These are phyloP conservation scores for Eremophila alpestris DNA, from an alignment of 2,797 vertebrate species.

Conservation along the genomic window DNA sequence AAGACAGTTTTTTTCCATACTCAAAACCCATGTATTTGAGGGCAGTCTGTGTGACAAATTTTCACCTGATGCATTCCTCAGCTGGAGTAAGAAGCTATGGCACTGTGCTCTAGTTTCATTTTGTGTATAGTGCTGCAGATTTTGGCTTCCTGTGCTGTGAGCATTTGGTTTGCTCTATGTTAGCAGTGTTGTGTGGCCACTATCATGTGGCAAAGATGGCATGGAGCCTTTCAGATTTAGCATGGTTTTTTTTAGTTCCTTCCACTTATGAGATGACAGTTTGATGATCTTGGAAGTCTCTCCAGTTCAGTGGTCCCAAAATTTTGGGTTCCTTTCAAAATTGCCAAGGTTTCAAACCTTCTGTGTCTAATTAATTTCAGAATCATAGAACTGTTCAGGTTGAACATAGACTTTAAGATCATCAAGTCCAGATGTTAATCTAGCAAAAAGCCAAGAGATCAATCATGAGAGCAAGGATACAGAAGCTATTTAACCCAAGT, in stretches of 20 bases:
- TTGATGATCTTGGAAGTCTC: not conserved
- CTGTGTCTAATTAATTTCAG: not conserved
- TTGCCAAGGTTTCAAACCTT: not conserved
- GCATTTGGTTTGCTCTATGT: fast-evolving
- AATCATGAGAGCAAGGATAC: not conserved
- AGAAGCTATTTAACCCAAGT: not conserved
- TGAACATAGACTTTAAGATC: not conserved
- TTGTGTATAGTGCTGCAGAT: not conserved
- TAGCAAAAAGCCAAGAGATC: not conserved
- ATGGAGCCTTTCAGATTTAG: not conserved
- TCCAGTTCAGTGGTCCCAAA: not conserved
- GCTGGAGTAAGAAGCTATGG: not conserved
- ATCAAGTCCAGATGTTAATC: not conserved
- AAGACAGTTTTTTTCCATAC: not conserved
- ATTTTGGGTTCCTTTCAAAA: not conserved
- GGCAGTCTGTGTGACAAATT: not conserved
- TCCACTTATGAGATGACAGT: not conserved
- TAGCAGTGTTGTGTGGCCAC: not conserved
- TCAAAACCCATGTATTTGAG: not conserved
- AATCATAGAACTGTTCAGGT: not conserved
- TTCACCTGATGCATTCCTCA: not conserved
- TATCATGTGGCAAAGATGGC: not conserved
- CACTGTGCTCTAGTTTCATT: not conserved
- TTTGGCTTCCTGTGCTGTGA: not conserved
- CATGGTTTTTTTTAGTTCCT: not conserved